Evolutionary conservation across 2,113 vertebrate species (phyloP), one percentile per base, ranked within the genome.

Genomic region (Clarias batrachus): DNA sequence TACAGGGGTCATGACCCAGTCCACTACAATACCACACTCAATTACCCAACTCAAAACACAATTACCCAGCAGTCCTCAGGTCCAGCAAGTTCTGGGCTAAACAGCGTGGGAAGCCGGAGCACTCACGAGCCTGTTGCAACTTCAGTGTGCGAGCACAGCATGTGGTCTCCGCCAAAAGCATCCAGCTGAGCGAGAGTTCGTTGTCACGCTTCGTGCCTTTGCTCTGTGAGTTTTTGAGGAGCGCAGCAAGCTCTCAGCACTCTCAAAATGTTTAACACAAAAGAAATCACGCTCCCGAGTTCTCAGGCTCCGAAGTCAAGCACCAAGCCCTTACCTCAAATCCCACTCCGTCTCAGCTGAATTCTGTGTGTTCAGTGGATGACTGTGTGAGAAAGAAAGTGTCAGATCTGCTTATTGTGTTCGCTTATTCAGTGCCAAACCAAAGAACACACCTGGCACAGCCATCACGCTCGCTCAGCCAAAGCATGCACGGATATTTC

Each of bases 391-490:
- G 71, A 48, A 70, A 83, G 73, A 83, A 86, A 83, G 84, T 54
- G 25, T 57, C 63, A 56, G 63, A 33, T 83, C 82, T 33, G 54
- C 52, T 71, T 71, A 83, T 57, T 71, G 68, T 73, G 33, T 25
- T 59, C 1, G 71, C 48, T 48, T 48, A 48, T 48, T 48, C 68
- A 23, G 21, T 65, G 86, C 83, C 86, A 87, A 87, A 86, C 30
- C 56, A 73, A 57, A 83, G 77, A 84, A 84, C 82, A 87, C 89
- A 87, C 83, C 89, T 85, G 89, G 84, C 79, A 56, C 68, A 63
- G 52, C 21, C 56, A 63, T 77, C 57, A 56, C 16, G 3, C 66
- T 25, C 37, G n/a, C 30, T 56, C 17, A 80, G 84, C 84, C 41
- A 68, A 68, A 54, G 19, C 41, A n/a, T 56, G 54, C 14, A 63